Base-by-base conservation (phyloP, 2,113 vertebrate species). In the Limnothrissa miodon region DNA sequence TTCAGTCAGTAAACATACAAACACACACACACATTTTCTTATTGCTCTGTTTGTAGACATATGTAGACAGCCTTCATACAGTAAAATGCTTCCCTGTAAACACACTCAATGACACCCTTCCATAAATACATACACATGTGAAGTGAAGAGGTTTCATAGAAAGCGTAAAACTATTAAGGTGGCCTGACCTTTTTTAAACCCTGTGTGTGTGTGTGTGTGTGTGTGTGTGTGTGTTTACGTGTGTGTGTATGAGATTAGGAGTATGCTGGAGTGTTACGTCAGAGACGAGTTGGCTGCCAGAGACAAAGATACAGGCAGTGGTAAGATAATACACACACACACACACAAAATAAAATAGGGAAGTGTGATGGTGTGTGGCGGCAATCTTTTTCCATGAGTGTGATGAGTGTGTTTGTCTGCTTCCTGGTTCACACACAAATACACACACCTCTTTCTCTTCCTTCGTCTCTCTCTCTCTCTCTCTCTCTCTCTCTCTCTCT, bases 241-340 rank as follows among this genome's bases (percentile, higher is more conserved):
- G 2, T 78, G 10, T 25, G 42, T 66, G 4, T 84, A 19, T 83
- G 45, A 84, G 74, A 81, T 25, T 21, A 94, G 94, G 90, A 90
- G 86, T 80, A 89, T 94, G 90, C 81, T 95, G 87, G 94, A 94
- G 45, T 83, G 45, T 19, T 94, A 91, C 23, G 1, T 94, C 51
- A 83, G n/a, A 8, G 94, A 94, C 10, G 94, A 95, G 81, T 89
- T 94, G 2, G 23, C 66, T 88, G 87, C 89, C 78, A 87, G 91
- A 81, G 91, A 90, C 81, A 92, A 81, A 80, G 83, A 81, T 79
- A 80, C 84, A 51, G 87, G 70, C 33, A 86, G 78, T 82, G 82
- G 93, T 93, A 86, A 87, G 91, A 88, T 15, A 33, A 19, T 1
- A 39, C 2, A 3, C 7, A 23, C 51, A 23, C 21, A 48, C 46